Conservation (phyloP, 2,888 invertebrate genomes). For the Drosophila neotestacea region DNA sequence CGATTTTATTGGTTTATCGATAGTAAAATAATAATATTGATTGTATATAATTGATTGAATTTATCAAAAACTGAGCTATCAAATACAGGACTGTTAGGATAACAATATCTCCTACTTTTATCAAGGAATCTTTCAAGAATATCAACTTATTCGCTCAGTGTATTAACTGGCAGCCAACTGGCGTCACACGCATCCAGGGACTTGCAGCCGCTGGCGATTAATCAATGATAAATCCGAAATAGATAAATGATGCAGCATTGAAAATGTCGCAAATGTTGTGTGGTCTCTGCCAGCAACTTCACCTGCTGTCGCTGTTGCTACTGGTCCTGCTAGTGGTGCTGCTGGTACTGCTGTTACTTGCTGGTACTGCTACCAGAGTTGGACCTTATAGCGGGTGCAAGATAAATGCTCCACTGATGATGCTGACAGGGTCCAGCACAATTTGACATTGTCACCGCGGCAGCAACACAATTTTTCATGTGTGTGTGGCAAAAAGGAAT, state of each 20-base stretch:
- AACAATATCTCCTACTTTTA: background rate
- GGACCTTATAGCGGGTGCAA: slow-evolving; percentile 69
- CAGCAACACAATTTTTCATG: slow-evolving; percentile 57
- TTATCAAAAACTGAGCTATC: background rate
- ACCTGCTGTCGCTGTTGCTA: slow-evolving; percentile 55
- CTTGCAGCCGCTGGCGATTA: slow-evolving; percentile 68
- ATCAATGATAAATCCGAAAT: slow-evolving; percentile 82
- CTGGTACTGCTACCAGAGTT: slow-evolving; percentile 1
- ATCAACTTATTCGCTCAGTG: slow-evolving; percentile 32
- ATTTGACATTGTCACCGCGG: slow-evolving; percentile 67
- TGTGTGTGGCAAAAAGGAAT: slow-evolving; percentile 38
- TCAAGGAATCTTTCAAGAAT: background rate
- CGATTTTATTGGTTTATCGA: too few species aligned
- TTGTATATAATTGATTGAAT: too few species aligned
- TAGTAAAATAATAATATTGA: too few species aligned
- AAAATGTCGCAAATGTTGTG: slow-evolving; percentile 73
- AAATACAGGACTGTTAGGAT: background rate
- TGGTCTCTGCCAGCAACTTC: slow-evolving; percentile 68
- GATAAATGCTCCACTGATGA: slow-evolving; percentile 79
- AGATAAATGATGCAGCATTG: slow-evolving; percentile 75
- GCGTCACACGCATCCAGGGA: slow-evolving; percentile 59
- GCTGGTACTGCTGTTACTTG: slow-evolving; percentile 13
- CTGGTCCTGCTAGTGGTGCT: slow-evolving; percentile 18
- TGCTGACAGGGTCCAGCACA: slow-evolving; percentile 72
- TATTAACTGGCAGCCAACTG: slow-evolving; percentile 41